These are phyloP conservation scores for Drosophila prostipennis DNA, from an alignment of 2,888 invertebrate genomes.

Conservation along the genomic window DNA sequence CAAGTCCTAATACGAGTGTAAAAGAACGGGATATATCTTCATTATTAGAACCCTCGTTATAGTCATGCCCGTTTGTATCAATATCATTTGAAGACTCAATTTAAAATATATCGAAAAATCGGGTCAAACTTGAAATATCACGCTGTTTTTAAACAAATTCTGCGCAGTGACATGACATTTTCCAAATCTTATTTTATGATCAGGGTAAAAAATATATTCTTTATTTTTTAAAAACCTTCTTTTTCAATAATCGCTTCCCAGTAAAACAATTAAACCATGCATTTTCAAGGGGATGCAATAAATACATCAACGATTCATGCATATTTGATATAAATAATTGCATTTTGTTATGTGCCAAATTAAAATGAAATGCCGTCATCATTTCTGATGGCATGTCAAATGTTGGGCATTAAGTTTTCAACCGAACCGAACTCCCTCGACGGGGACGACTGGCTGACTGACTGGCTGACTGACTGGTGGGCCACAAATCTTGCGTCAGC, in stretches of 20 bases:
- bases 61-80: no score
- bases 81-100: no score
- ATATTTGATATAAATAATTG: constrained; percentile 41
- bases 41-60: no score
- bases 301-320: constrained; percentile 21
- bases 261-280: neutral
- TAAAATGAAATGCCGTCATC: constrained; percentile 58
- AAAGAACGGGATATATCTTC: no score
- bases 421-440: constrained; percentile 29
- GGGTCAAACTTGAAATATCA: no score
- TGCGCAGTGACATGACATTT: no score
- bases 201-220: no score
- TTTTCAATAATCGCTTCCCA: neutral
- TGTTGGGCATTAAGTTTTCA: constrained; percentile 52
- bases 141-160: no score
- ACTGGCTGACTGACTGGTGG: constrained; percentile 44
- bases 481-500: constrained; percentile 70
- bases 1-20: no score
- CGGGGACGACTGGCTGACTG: constrained; percentile 13
- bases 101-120: no score
- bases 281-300: constrained; percentile 8
- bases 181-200: no score
- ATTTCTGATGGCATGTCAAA: constrained; percentile 60
- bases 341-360: constrained; percentile 38
- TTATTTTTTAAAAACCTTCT: neutral